These are phyloP conservation scores for Apogon hyalosoma DNA, from an alignment of 2,797 vertebrate species.

Conservation along the genomic window DNA sequence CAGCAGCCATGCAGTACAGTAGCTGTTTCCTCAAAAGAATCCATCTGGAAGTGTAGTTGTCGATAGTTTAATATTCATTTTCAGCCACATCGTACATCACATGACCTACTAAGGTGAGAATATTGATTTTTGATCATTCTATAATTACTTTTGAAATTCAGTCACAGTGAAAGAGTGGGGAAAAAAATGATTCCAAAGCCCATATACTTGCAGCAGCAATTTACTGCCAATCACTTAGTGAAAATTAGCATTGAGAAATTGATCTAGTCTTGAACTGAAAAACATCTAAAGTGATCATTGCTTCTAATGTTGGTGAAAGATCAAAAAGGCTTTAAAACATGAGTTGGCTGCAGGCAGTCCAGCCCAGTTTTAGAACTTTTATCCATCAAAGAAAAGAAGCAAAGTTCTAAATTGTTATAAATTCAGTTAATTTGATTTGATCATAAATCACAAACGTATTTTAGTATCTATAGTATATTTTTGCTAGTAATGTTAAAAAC, in stretches of 20 bases:
- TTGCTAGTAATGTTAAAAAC: no score
- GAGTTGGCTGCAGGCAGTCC: background rate
- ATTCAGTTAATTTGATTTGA: no score
- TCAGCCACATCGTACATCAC: conserved; percentile 9
- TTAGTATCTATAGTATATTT: no score
- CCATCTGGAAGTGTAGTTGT: conserved; percentile 2
- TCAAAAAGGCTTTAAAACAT: background rate
- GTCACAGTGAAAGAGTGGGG: conserved; percentile 14
- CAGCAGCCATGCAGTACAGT: background rate
- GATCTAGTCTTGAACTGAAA: conserved; percentile 31
- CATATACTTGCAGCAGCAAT: conserved; percentile 8
- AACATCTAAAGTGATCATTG: conserved; percentile 35
- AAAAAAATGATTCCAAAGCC: conserved; percentile 36
- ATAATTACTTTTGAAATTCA: conserved; percentile 47
- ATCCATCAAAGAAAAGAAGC: no score
- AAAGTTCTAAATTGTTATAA: no score
- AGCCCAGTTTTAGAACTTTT: background rate
- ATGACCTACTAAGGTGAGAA: conserved; percentile 6
- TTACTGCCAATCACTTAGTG: conserved; percentile 35
- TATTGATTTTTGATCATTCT: conserved; percentile 49
- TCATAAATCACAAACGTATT: no score
- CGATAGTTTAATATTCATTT: conserved; percentile 17
- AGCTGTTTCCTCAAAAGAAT: conserved; percentile 26
- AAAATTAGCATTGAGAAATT: conserved; percentile 39
- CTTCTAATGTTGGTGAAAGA: conserved; percentile 6